Conservation (phyloP, 2,113 vertebrate genomes). For the Xiphorhynchus elegans region DNA sequence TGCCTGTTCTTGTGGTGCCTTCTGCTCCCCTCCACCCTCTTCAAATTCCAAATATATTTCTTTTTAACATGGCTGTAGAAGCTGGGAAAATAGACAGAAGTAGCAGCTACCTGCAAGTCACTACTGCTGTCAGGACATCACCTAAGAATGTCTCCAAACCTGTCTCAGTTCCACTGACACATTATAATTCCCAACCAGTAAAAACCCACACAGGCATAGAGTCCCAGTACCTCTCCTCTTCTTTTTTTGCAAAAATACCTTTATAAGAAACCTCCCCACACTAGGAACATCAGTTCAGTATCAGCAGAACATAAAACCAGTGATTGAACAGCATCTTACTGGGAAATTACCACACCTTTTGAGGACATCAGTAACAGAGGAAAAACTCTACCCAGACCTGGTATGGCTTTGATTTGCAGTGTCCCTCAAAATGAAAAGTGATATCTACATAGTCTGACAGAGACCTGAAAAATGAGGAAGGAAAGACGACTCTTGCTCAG, state of each 20-base stretch:
- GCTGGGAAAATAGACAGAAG: not conserved
- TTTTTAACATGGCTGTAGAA: not conserved
- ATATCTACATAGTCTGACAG: not conserved
- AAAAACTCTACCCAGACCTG: not conserved
- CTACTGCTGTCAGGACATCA: not conserved
- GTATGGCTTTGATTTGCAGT: not conserved
- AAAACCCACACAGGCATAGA: not conserved
- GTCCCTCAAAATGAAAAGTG: not conserved
- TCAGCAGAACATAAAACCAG: not conserved
- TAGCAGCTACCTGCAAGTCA: not conserved
- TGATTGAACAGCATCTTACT: not conserved
- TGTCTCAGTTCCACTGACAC: not conserved
- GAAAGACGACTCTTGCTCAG: not conserved
- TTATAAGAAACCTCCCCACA: not conserved
- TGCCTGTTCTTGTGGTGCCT: not conserved
- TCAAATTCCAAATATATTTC: not conserved
- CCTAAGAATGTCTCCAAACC: not conserved
- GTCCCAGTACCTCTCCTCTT: not conserved
- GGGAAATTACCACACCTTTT: not conserved
- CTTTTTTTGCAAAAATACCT: not conserved
- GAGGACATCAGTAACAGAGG: not conserved
- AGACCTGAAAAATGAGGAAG: not conserved
- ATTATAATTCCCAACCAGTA: not conserved
- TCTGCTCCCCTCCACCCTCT: accelerated
- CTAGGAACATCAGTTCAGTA: not conserved